Conservation (phyloP, 2,113 vertebrate genomes). For the Aythya baeri region DNA sequence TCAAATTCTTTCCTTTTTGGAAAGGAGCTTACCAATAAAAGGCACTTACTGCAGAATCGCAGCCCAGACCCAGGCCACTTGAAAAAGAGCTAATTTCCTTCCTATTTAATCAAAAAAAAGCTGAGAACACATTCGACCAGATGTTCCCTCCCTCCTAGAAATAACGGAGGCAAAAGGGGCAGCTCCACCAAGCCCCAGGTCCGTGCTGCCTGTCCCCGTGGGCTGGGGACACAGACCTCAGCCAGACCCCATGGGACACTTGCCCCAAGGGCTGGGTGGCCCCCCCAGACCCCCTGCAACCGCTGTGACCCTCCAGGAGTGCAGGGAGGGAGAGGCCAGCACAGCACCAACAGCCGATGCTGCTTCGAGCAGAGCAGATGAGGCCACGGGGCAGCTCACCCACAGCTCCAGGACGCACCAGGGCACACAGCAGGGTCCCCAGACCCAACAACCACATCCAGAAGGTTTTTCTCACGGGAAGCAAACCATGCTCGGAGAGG, state of each 20-base stretch:
- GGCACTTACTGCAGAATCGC: not conserved
- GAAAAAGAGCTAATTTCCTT: conserved; percentile 32
- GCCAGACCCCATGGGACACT: accelerated
- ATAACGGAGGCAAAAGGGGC: not conserved
- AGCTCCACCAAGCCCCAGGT: accelerated
- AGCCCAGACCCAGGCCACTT: conserved; percentile 5
- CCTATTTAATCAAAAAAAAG: conserved; percentile 2
- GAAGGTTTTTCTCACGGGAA: accelerated
- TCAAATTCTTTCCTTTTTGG: conserved; percentile 49
- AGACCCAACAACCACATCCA: accelerated
- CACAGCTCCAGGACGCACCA: accelerated
- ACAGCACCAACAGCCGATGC: not conserved
- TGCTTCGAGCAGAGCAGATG: accelerated
- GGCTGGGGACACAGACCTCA: accelerated
- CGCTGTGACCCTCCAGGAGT: accelerated
- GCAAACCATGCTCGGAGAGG: accelerated
- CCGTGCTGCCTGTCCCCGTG: accelerated
- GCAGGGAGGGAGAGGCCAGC: not conserved
- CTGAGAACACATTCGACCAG: not conserved
- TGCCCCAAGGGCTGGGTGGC: accelerated
- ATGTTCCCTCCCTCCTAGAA: conserved; percentile 19
- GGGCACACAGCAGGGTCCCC: not conserved
- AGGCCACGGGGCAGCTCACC: not conserved
- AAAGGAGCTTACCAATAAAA: conserved; percentile 50
- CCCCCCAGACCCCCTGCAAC: not conserved